These are phyloP conservation scores for Cephalotes varians DNA, from an alignment of 2,888 invertebrate species.

Conservation along the genomic window DNA sequence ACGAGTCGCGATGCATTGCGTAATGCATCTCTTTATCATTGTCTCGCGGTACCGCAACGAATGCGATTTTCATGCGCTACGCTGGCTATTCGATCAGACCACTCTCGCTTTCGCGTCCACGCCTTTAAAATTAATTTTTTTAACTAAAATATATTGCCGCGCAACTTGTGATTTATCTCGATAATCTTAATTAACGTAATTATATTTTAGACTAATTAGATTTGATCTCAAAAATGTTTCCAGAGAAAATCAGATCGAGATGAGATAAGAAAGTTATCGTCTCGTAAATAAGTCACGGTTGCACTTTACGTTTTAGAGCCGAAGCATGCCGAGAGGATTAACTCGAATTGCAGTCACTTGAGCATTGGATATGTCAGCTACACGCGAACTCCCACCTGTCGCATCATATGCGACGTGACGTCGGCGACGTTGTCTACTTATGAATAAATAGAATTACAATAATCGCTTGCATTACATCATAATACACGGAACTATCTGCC, in stretches of 20 bases:
- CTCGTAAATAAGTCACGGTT: neutral
- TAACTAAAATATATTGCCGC: too few species aligned
- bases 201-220: neutral
- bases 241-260: conserved; percentile 37
- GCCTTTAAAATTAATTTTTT: conserved; percentile 21
- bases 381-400: conserved; percentile 19
- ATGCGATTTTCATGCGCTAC: conserved; percentile 36
- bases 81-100: neutral
- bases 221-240: conserved; percentile 42
- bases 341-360: neutral
- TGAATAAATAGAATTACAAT: conserved; percentile 77
- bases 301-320: neutral
- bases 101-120: neutral
- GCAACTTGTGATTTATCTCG: conserved; percentile 1
- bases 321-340: neutral
- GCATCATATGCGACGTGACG: conserved; percentile 15
- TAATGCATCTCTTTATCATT: conserved; percentile 56
- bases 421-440: conserved; percentile 64
- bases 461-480: conserved; percentile 78
- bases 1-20: conserved; percentile 44
- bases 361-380: neutral
- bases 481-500: conserved; percentile 79
- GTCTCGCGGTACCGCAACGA: conserved; percentile 8
- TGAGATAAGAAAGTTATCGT: neutral
- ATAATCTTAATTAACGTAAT: conserved; percentile 1